These are phyloP conservation scores for Phasia obesa DNA, from an alignment of 2,888 invertebrate genomes.

Conservation along the genomic window DNA sequence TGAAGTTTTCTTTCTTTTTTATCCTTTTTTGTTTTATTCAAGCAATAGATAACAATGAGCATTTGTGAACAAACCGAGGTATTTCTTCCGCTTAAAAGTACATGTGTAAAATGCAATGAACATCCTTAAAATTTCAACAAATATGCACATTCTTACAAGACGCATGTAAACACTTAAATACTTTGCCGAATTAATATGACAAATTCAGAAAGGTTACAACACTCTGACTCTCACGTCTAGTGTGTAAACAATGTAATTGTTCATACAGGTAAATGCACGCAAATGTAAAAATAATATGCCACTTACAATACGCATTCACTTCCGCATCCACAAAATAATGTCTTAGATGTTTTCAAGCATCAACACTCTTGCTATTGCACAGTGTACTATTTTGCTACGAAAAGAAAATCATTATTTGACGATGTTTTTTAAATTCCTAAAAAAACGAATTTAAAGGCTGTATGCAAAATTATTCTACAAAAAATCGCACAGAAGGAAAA, in stretches of 20 bases:
- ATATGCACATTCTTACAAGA: conserved; percentile 32
- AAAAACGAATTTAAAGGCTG: no score
- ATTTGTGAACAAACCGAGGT: conserved; percentile 5
- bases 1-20: conserved; percentile 3
- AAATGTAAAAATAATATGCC: conserved; percentile 62
- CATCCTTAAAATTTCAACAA: conserved; percentile 29
- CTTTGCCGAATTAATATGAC: conserved; percentile 22
- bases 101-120: conserved; percentile 22
- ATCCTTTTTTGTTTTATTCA: neutral
- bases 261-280: conserved; percentile 14
- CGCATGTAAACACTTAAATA: conserved; percentile 3
- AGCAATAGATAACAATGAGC: conserved; percentile 32
- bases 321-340: conserved; percentile 60
- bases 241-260: conserved; percentile 1
- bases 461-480: no score
- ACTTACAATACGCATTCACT: conserved; percentile 60
- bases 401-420: no score
- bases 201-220: conserved; percentile 35
- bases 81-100: neutral
- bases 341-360: conserved; percentile 50
- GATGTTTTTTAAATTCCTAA: no score
- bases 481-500: no score
- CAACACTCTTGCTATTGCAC: no score
- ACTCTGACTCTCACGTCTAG: neutral
- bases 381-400: no score